Percentiles rank a stretch among this genome's conserved stretches.
phyloP scores from a whole-genome alignment of 2,888 invertebrate genomes.

The Tromatobia lineatoria region DNA sequence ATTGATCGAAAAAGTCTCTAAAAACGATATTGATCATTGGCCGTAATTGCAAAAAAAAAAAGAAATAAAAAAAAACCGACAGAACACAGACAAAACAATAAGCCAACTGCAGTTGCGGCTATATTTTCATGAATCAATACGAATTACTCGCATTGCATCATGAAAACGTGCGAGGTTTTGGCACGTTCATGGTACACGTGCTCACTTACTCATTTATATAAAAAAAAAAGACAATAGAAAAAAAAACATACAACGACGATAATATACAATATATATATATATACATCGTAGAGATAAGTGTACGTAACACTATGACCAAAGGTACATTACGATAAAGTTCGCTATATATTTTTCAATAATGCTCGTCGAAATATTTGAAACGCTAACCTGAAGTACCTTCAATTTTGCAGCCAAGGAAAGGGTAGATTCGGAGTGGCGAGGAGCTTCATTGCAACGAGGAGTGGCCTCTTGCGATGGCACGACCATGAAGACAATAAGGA shows the following conservation, averaged over 20 bases:
- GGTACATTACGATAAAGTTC: conserved; percentile 42
- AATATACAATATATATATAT: conserved; percentile 13
- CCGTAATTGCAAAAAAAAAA: conserved; percentile 31
- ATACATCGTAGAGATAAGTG: conserved; percentile 25
- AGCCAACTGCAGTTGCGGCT: conserved; percentile 41
- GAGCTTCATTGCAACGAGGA: conserved; percentile 96
- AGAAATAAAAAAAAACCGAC: conserved; percentile 6
- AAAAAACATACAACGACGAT: conserved; percentile 21
- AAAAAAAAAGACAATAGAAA: conserved; percentile 15
- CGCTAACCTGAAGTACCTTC: conserved; percentile 60
- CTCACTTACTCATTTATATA: conserved; percentile 42
- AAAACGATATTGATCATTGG: conserved; percentile 46
- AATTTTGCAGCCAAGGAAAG: conserved; percentile 93
- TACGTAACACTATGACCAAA: conserved; percentile 30
- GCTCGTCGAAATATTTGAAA: conserved; percentile 15
- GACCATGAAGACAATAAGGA: conserved; percentile 89
- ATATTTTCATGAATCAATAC: conserved; percentile 40
- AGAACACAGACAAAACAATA: conserved; percentile 16
- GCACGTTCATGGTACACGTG: conserved; percentile 52
- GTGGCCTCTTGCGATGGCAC: conserved; percentile 95
- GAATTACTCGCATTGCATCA: conserved; percentile 3
- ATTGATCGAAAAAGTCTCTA: conserved; percentile 27
- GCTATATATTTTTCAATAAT: background rate
- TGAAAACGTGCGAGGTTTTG: conserved; percentile 38
- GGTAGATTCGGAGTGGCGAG: conserved; percentile 94